Conservation (phyloP, 2,113 vertebrate species). For the Calypte anna region DNA sequence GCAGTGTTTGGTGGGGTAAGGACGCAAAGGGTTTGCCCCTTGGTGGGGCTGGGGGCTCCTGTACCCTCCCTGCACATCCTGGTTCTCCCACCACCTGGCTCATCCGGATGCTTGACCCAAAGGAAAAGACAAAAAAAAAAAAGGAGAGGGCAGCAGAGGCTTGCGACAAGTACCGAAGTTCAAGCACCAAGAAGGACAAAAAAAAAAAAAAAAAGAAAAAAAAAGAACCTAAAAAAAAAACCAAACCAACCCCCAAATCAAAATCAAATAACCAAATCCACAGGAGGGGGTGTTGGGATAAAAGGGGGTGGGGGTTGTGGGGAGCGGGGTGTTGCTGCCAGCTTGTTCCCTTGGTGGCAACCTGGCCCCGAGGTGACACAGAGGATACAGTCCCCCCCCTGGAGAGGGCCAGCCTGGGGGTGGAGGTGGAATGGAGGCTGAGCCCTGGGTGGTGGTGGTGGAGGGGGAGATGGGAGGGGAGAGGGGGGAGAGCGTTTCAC, state of each 20-base stretch:
- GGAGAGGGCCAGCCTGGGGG: not conserved
- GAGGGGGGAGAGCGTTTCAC: constrained; percentile 68
- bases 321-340: not conserved
- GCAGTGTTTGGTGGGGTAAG: not conserved
- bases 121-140: not conserved
- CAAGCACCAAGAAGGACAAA: constrained; percentile 14
- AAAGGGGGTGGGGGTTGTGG: too few relatives aligned
- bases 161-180: not conserved
- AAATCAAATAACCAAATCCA: not conserved
- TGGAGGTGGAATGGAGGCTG: not conserved
- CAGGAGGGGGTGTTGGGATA: too few relatives aligned
- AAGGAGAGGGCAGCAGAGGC: not conserved
- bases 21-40: not conserved
- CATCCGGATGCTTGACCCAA: not conserved
- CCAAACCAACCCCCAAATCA: not conserved
- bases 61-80: too few relatives aligned
- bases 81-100: not conserved
- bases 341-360: constrained; percentile 45
- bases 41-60: not conserved
- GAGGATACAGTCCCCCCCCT: not conserved
- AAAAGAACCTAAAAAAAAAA: too few relatives aligned
- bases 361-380: not conserved
- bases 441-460: not conserved
- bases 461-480: too few relatives aligned
- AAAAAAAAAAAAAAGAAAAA: not conserved